Base-by-base conservation (phyloP, 2,113 vertebrate species). In the Rhinolophus sinicus region DNA sequence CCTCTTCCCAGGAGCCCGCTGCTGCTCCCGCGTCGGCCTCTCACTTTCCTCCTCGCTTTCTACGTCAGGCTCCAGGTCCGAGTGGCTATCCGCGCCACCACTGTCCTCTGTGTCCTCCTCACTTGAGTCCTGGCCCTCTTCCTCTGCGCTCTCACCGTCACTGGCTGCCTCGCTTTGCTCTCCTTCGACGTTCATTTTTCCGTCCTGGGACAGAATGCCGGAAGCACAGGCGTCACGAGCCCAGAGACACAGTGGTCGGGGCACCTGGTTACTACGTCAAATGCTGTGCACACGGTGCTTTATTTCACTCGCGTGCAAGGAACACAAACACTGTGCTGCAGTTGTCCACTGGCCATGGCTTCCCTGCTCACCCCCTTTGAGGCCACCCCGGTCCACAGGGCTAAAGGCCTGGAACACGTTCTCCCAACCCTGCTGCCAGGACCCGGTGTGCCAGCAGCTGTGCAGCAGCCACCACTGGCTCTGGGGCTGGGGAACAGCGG, bases 61-160 rank as follows among this genome's bases (percentile, higher is more conserved):
- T 26, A 58, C 75, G 4, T 99, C 98, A 1, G 99, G 99, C 16
- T 99, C 99, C 72, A 99, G 97, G 97, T 99, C 99, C 0, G 98
- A 99, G 96, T 99, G 98, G 84, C 97, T 94, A 6, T 99, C 99
- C 2, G 98, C 93, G 58, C 87, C 97, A 2, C 88, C 52, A 1
- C 94, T 91, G 10, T 95, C 97, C 30, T 90, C 94, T 0, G 13
- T 4, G 9, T 69, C 93, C 4, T 90, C 98, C 9, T 96, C 95
- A 0, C 97, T 96, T 0, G 85, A 97, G 15, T 33, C 44, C 5
- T 98, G 98, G 0, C 65, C 88, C 0, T 67, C 98, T 0, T 96
- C 98, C 0, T 97, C 97, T 1, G 98, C 95, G 0, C 93, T 95
- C 0, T 90, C 96, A 0, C 76, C 96, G 0, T 93, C 97, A 0